A percentile compares a stretch with the other conserved stretches of the same genome.
Evolutionary conservation across 2,797 vertebrate genomes (phyloP).

Genomic region (Microctenopoma steveboyesi): DNA sequence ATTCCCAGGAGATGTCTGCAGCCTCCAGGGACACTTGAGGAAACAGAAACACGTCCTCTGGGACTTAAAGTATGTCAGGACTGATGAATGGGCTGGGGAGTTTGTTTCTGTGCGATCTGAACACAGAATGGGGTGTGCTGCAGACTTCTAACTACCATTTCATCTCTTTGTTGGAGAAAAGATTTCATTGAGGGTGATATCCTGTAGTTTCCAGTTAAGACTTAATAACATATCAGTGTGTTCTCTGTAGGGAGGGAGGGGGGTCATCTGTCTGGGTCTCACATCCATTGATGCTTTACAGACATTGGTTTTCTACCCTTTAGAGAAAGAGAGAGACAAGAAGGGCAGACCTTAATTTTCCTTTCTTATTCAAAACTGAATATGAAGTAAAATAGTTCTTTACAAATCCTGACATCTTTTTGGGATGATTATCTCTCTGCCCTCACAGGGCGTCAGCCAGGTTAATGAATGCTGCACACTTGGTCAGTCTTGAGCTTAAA

Average conservation of each 20-base stretch:
- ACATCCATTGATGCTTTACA: too few species aligned
- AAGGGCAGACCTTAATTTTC: too few species aligned
- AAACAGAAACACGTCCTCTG: slow-evolving; percentile 45
- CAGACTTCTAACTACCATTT: neutral
- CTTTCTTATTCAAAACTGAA: too few species aligned
- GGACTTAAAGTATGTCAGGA: slow-evolving; percentile 59
- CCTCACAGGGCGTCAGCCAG: slow-evolving; percentile 7
- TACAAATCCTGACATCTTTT: neutral
- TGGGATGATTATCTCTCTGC: neutral
- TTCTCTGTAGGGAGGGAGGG: too few species aligned
- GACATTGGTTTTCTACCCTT: too few species aligned
- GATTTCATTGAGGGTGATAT: neutral
- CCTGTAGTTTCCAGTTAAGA: too few species aligned
- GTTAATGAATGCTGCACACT: slow-evolving; percentile 14
- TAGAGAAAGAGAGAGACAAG: too few species aligned
- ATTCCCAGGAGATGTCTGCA: slow-evolving; percentile 31
- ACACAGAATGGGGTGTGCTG: neutral
- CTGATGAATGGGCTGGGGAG: slow-evolving; percentile 18
- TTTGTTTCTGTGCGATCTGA: slow-evolving; percentile 18
- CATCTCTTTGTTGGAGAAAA: neutral
- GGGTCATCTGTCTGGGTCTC: too few species aligned
- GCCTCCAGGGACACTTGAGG: slow-evolving; percentile 28
- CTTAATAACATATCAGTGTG: too few species aligned
- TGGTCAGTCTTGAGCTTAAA: slow-evolving; percentile 32
- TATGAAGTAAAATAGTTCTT: too few species aligned